Base-by-base conservation (phyloP, 2,797 vertebrate species). In the Myotis findleyi region DNA sequence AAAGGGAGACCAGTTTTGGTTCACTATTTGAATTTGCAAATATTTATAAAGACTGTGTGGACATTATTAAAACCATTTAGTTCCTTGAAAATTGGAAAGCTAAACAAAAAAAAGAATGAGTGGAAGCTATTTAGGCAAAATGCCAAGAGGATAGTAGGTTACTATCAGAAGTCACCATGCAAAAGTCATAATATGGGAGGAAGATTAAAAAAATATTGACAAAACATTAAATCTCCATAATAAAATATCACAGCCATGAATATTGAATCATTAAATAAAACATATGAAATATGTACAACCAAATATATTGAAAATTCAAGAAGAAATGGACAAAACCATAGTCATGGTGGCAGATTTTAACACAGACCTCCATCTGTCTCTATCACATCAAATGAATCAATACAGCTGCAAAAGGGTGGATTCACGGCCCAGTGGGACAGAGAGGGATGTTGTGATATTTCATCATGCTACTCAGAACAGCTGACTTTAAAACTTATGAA, bases 201-300 rank as follows among this genome's bases (percentile, higher is more conserved):
- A 69, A 49, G 16, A 3, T 47, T 92, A 57, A 3, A 0, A 72
- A 82, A 49, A 53, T 36, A 47, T 66, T 91, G 38, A 80, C 21
- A 64, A 95, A 95, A 82, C 53, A 83, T 47, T 90, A 27, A 53
- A 91, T 87, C 83, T 93, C 18, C 10, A 62, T 14, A 90, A 69
- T 47, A 91, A 93, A 76, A 76, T 68, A 66, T 72, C n/a, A 76
- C 2, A 73, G 16, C 16, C 14, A 33, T 76, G 33, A 71, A 41
- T 62, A 11, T 17, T 72, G 30, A 91, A 49, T 91, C 7, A 49
- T 84, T 47, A 93, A 84, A 87, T 72, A 25, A 93, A 91, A 69
- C 41, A 10, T 38, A 71, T 27, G 16, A 87, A 89, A 72, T 72
- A 20, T 6, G 12, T 44, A 7, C 3, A 84, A 53, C 3, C 3